These are phyloP conservation scores for Pocillopora grandis DNA, from an alignment of 92 coral and sea anemone species.

Conservation along the genomic window DNA sequence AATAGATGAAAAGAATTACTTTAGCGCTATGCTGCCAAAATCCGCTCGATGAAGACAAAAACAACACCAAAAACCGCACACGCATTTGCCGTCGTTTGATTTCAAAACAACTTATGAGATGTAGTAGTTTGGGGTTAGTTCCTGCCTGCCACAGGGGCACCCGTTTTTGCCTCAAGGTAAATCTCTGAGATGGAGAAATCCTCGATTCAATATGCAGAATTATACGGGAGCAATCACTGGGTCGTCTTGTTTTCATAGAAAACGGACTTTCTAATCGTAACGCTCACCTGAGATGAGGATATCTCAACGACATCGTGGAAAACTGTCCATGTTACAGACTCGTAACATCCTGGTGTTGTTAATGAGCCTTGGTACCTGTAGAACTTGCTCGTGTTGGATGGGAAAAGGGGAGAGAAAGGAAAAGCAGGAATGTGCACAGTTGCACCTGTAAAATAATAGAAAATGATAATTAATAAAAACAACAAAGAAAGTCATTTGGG, in stretches of 20 bases:
- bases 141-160: no score
- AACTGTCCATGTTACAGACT: slow-evolving; percentile 74
- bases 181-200: no score
- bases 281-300: slow-evolving; percentile 15
- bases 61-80: background rate
- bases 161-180: no score
- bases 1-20: background rate
- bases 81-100: background rate
- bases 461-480: background rate
- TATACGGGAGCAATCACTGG: no score
- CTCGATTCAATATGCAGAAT: no score
- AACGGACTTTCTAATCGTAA: background rate
- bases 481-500: background rate
- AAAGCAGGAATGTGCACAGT: slow-evolving; percentile 7
- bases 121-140: no score
- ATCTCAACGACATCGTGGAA: slow-evolving; percentile 27
- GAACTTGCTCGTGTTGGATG: slow-evolving; percentile 48
- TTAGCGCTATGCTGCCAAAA: no score
- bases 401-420: slow-evolving; percentile 23
- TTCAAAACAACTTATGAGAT: no score
- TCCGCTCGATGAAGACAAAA: background rate
- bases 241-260: background rate
- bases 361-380: slow-evolving; percentile 81
- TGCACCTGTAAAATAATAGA: background rate
- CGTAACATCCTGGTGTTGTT: slow-evolving; percentile 74